Evolutionary conservation across 1,140 invertebrate species (phyloP).

Genomic region (Aphis gossypii): DNA sequence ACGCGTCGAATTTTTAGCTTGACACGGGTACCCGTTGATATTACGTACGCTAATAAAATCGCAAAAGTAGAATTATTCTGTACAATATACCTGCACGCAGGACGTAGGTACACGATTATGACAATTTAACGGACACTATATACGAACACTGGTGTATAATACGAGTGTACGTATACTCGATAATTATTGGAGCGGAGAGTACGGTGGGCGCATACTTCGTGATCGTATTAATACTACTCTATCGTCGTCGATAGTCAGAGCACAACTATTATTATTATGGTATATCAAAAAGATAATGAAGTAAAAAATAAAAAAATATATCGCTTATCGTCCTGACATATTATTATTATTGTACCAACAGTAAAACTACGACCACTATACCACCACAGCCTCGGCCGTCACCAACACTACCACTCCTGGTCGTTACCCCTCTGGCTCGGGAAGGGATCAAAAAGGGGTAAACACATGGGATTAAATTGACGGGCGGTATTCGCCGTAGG

Average conservation of each 20-base stretch:
- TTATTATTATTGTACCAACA: background rate
- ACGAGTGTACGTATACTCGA: background rate
- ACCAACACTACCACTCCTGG: background rate
- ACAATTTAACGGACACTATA: background rate
- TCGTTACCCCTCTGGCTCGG: background rate
- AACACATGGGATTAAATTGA: conserved; percentile 2
- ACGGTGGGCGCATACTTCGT: background rate
- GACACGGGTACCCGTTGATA: background rate
- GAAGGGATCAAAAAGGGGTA: background rate
- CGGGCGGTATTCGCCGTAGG: background rate
- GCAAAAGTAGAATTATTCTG: too few species aligned
- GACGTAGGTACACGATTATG: background rate
- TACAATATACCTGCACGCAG: too few species aligned
- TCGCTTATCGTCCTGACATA: background rate
- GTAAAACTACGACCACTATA: background rate
- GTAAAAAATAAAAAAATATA: background rate
- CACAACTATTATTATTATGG: background rate
- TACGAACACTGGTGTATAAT: background rate
- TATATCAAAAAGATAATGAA: background rate
- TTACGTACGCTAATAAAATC: background rate
- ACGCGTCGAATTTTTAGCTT: background rate
- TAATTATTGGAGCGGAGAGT: background rate
- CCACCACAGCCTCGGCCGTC: background rate
- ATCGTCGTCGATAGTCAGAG: background rate
- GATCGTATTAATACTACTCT: background rate